Conservation (phyloP, 2,797 vertebrate species). For the Lophotriccus pileatus region DNA sequence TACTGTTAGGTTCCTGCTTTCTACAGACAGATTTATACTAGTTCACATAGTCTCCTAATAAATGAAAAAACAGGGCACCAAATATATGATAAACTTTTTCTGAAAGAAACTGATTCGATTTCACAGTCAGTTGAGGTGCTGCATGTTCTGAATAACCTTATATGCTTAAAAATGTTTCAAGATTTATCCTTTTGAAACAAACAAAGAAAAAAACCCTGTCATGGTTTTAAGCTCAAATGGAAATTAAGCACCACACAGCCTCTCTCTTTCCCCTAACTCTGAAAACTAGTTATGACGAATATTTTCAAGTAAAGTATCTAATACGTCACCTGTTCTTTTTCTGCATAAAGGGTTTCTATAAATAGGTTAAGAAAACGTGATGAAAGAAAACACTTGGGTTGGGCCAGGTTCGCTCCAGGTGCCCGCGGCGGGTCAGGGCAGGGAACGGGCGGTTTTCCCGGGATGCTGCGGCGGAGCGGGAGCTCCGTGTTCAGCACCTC, state of each 20-base stretch:
- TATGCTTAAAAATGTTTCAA: not conserved
- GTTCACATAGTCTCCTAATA: not conserved
- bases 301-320: not conserved
- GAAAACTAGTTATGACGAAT: not conserved
- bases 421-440: not conserved
- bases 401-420: rapidly evolving
- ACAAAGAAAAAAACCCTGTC: not conserved
- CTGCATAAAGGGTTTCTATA: not conserved
- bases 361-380: not conserved
- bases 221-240: not conserved
- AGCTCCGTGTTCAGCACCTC: not conserved
- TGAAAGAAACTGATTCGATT: not conserved
- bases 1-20: not conserved
- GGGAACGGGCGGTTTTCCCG: not conserved
- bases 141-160: not conserved
- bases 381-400: no score
- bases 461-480: rapidly evolving
- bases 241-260: not conserved
- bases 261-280: not conserved
- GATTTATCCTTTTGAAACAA: not conserved
- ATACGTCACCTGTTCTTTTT: not conserved
- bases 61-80: not conserved
- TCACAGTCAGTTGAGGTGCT: not conserved
- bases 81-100: not conserved
- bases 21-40: not conserved